Evolutionary conservation across 2,113 vertebrate genomes (phyloP), one percentile per base, ranked within the genome.

Genomic region (Lepisosteus oculatus): DNA sequence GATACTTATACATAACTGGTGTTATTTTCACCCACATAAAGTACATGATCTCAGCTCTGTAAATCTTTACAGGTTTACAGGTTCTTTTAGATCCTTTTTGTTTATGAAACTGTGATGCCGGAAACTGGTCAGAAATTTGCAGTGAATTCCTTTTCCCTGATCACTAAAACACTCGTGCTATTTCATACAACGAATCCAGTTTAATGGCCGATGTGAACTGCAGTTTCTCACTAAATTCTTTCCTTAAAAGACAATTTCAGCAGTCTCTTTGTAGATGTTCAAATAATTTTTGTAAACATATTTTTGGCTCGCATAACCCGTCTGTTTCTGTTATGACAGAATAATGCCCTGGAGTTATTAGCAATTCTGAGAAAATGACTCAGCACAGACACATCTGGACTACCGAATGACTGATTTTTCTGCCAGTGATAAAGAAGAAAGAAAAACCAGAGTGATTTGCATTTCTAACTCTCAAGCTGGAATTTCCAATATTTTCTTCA

Each of bases 311-410:
- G 42, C 29, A 17, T 47, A 68, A n/a, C n/a, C 44, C 13, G 44
- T 44, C 14, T 11, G 61, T 55, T 65, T 43, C 62, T 55, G 47
- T 65, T 65, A 65, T 65, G 70, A 71, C 62, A 43, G 63, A 42
- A 44, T 56, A 55, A 45, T 45, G 9, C 55, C 55, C 64, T 15
- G 56, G 55, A 3, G n/a, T 56, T 47, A 61, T 67, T 67, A 59
- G 29, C 42, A 55, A 55, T 72, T 65, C 41, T 51, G 29, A 65
- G 71, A 55, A 63, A 66, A 62, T 72, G 70, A 72, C 29, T 72
- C 70, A 43, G 70, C 44, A 8, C 44, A 29, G 17, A n/a, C n/a
- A 43, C 15, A 54, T 41, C 62, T 51, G 29, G 8, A 66, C 54
- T 72, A 55, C 7, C 41, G 61, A 65, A 64, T 15, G 55, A 44